Evolutionary conservation across 2,888 invertebrate genomes (phyloP), one percentile per base, ranked within the genome.

Genomic region (Sphaerophoria taeniata): DNA sequence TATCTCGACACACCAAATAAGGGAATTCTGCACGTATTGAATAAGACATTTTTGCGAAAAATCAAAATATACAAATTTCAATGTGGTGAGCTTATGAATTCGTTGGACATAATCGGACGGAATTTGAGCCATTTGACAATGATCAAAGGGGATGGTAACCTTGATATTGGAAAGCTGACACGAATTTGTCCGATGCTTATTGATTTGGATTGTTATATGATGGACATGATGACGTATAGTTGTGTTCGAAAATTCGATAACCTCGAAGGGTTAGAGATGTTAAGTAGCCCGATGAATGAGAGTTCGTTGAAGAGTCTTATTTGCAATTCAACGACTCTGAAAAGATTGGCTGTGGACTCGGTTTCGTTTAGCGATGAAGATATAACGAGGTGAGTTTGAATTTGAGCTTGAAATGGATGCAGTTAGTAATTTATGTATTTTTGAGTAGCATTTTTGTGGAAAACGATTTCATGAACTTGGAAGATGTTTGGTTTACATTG

Each of bases 401-500:
- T 34, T 7, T 36, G 11, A 34, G 6, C 24, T 24, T 56, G 36
- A 65, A 6, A 36, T 3, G 7, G 16, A 3, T 49, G 0, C 9
- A 33, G 11, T 67, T 2, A 43, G 3, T 43, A 11, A 11, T 56
- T 51, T 31, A 49, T 24, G n/a, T 69, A 58, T 75, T 45, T 36
- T 88, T 94, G 88, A 24, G 24, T 92, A 94, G 95, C 89, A 93
- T 95, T 90, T 93, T 95, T 87, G 94, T 94, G 16, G 94, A 95
- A 65, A 93, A 94, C 89, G 94, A 94, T 87, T 95, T 95, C 88
- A 92, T 93, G 43, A 91, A 93, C 80, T 91, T 95, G 53, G 95
- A 95, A 92, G 94, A 94, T 78, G 92, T 95, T 75, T 95, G 95
- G 95, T 94, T 95, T 87, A 95, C 95, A 1, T 93, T 94, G 88